Evolutionary conservation across 2,797 vertebrate genomes (phyloP), one percentile per base, ranked within the genome.

Genomic region (Poeciliopsis presidionis): DNA sequence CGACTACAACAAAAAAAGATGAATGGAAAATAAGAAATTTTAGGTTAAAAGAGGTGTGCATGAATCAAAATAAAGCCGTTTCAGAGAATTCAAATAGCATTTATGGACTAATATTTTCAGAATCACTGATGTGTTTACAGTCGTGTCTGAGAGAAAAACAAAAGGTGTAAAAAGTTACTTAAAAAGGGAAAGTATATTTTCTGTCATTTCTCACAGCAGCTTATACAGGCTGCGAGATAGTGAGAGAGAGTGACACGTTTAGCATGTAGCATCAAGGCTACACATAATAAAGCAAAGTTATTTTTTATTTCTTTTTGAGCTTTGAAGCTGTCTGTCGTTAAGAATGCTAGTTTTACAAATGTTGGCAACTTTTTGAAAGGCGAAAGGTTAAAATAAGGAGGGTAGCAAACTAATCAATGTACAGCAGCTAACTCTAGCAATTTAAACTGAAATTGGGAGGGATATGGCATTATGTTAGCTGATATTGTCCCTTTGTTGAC

Each of bases 1-100:
- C 61, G 82, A 51, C 77, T 77, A 80, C 81, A 88, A 59, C n/a
- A 33, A 61, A 13, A 16, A 7, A 59, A 39, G 36, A 59, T 12
- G 11, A 78, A 85, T 83, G 53, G 76, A 43, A 71, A 61, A 74
- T 12, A 12, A 41, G 4, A 20, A 2, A 67, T 25, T 41, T 41
- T 18, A 22, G 4, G 8, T 41, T 22, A 5, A 63, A 70, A 78
- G 59, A 78, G 39, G 16, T 30, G 7, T 25, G 3, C 20, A 67
- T 12, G 12, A 8, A 67, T 41, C 36, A 41, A 41, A 41, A 36
- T 9, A 36, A 57, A n/a, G 22, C 25, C n/a, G 2, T 9, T 11
- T n/a, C 53, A 33, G 57, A 16, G 57, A 61, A 61, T 33, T 61
- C 6, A 61, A 7, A 13, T 33, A 59, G 4, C 30, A 59, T 59